Conservation (phyloP, 2,113 vertebrate species). For the Ploceus nigricollis region DNA sequence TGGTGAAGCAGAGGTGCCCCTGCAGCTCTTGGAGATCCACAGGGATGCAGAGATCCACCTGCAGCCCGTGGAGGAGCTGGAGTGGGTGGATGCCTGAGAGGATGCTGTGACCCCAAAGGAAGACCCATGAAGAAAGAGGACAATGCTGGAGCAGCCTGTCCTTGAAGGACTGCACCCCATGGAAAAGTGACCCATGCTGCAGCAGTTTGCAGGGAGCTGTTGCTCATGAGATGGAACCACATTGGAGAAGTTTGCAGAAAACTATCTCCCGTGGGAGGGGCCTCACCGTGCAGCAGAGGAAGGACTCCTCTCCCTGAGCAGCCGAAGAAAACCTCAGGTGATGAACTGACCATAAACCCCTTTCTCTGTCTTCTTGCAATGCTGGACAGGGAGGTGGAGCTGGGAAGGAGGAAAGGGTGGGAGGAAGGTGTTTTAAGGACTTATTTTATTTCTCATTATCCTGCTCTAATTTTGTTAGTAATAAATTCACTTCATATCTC, state of each 20-base stretch:
- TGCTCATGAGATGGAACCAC: accelerated
- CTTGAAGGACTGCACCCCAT: background rate
- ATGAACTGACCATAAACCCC: background rate
- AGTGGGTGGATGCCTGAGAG: background rate
- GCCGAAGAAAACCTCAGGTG: background rate
- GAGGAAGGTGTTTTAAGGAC: background rate
- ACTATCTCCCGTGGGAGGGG: accelerated
- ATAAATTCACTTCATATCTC: background rate
- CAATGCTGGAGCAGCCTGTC: too few relatives aligned
- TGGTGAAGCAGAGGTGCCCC: too few relatives aligned
- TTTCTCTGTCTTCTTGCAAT: background rate
- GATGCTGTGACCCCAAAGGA: background rate
- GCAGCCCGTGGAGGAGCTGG: background rate
- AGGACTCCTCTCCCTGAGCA: background rate
- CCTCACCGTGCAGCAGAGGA: accelerated
- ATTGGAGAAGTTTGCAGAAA: accelerated
- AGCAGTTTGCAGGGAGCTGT: background rate
- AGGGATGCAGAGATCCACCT: background rate
- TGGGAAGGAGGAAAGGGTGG: background rate
- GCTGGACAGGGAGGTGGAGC: accelerated
- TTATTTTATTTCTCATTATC: background rate
- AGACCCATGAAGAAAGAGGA: background rate
- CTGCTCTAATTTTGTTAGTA: background rate
- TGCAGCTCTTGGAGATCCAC: background rate
- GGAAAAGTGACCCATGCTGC: too few relatives aligned